phyloP scores from a whole-genome alignment of 2,113 vertebrate genomes.

The Miniopterus natalensis region DNA sequence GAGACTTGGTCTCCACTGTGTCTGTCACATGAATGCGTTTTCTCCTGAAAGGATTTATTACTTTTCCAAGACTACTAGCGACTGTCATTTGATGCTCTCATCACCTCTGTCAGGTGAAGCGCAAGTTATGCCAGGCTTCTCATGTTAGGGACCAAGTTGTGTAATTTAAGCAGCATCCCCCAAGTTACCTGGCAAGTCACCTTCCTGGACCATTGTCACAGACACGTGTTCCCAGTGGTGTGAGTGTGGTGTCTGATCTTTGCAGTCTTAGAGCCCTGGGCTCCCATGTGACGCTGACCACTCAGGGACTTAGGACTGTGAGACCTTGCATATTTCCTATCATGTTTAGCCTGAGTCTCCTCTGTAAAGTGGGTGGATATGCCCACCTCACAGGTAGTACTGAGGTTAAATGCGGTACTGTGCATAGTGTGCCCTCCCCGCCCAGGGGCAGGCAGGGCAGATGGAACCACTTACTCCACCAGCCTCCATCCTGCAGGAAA shows the following conservation, averaged over 20 bases:
- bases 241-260: accelerated
- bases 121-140: neutral
- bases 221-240: neutral
- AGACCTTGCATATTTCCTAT: neutral
- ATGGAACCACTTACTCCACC: neutral
- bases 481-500: neutral
- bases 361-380: neutral
- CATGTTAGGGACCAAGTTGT: accelerated
- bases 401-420: neutral
- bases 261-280: accelerated
- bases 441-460: neutral
- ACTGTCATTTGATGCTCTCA: accelerated
- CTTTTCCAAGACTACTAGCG: neutral
- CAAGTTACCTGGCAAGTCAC: neutral
- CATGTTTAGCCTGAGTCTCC: neutral
- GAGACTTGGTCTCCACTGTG: accelerated
- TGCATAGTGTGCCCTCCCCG: accelerated
- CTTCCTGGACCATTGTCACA: accelerated
- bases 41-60: neutral
- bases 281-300: neutral
- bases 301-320: neutral
- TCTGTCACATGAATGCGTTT: accelerated
- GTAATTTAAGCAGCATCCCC: neutral
- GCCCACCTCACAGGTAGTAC: accelerated
- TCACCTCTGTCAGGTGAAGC: neutral